Conservation (phyloP, 2,797 vertebrate species). For the Tragelaphus eurycerus region DNA sequence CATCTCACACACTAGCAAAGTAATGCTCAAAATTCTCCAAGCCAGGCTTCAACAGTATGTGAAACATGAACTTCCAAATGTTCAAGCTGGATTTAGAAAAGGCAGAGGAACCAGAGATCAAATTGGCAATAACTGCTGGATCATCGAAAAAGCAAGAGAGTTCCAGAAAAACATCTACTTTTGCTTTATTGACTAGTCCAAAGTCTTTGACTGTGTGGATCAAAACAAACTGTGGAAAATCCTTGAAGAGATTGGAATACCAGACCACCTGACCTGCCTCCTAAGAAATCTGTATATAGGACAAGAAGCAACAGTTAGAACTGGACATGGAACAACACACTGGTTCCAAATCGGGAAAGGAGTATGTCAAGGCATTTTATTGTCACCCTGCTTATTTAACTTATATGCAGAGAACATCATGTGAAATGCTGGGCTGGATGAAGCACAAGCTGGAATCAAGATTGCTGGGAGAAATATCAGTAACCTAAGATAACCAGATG, state of each 20-base stretch:
- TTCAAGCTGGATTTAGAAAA: background rate
- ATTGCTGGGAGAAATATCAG: background rate
- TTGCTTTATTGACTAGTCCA: background rate
- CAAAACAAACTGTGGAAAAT: background rate
- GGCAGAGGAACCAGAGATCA: background rate
- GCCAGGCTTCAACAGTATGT: background rate
- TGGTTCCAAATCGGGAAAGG: background rate
- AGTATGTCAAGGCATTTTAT: background rate
- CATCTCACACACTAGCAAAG: background rate
- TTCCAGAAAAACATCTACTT: background rate
- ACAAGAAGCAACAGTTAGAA: background rate
- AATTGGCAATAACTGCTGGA: background rate
- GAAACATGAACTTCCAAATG: background rate
- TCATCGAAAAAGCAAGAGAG: background rate
- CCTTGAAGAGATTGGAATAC: background rate
- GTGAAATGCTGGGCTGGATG: rapidly evolving
- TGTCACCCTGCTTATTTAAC: background rate
- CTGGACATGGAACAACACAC: background rate
- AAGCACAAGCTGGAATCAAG: background rate
- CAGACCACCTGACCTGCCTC: background rate
- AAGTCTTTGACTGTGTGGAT: background rate
- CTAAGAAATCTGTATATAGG: background rate
- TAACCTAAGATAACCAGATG: background rate
- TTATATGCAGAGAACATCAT: background rate
- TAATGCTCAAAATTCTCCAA: background rate